These are phyloP conservation scores for Eupithecia insigniata DNA, from an alignment of 2,888 invertebrate genomes.

Conservation along the genomic window DNA sequence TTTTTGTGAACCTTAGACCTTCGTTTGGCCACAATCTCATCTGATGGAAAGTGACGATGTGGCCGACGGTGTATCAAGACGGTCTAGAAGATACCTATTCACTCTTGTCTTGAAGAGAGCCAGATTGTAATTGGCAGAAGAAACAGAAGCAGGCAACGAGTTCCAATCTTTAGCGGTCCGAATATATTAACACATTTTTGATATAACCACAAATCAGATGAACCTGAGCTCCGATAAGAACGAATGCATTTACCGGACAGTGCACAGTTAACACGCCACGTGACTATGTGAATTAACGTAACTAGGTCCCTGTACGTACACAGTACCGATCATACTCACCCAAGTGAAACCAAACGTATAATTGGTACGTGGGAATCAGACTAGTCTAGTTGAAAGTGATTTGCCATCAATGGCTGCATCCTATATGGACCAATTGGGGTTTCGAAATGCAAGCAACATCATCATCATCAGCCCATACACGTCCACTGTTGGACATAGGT, in stretches of 20 bases:
- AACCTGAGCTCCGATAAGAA: conserved; percentile 1
- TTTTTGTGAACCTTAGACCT: too few relatives aligned
- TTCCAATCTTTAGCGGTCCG: too few relatives aligned
- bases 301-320: conserved; percentile 52
- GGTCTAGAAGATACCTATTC: too few relatives aligned
- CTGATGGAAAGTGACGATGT: too few relatives aligned
- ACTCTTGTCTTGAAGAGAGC: too few relatives aligned
- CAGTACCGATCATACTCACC: conserved; percentile 50
- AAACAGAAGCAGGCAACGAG: too few relatives aligned
- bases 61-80: too few relatives aligned
- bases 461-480: too few relatives aligned
- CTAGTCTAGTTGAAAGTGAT: conserved; percentile 46
- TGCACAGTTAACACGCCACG: conserved; percentile 12
- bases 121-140: too few relatives aligned
- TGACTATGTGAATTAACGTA: conserved; percentile 41
- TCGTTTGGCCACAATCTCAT: too few relatives aligned
- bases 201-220: neutral
- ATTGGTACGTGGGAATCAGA: conserved; percentile 66
- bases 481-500: too few relatives aligned
- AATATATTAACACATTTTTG: too few relatives aligned
- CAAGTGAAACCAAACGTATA: conserved; percentile 55
- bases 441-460: conserved; percentile 17
- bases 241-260: conserved; percentile 13
- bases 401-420: conserved; percentile 26
- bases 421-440: conserved; percentile 18